Base-by-base conservation (phyloP, 2,888 invertebrate genomes). In the Stenodera caucasica region DNA sequence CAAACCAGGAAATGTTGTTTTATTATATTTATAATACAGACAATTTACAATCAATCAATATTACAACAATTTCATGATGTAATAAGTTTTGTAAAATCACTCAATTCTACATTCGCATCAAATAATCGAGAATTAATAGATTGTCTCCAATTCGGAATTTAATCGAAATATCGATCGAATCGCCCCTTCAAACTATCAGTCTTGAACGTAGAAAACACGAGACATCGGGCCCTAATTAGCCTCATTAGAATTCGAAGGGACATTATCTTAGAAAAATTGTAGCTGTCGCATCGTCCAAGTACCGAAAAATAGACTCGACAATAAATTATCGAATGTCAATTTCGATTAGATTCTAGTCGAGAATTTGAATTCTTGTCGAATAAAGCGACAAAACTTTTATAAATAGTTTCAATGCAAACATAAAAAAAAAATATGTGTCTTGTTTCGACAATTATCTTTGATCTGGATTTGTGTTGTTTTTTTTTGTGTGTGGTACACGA, bases 161-260 rank as follows among this genome's bases (percentile, higher is more conserved):
- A 40, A 40, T 40, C 37, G 37, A 53, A 51, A 55, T 61, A 58
- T 61, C 62, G 53, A 63, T 56, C 62, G 59, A 59, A 53, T 59
- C 59, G 55, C 59, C 55, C 53, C 14, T 26, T 54, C 51, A 58
- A 55, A 55, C 49, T 53, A 55, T 51, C 58, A 53, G 55, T 53
- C 51, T 59, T 53, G 15, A 15, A 59, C 53, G 49, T 37, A 33
- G 51, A 23, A 49, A 57, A 63, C 62, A 63, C 59, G 62, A 63
- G 59, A 63, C 58, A 63, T 56, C 54, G 58, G 59, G 53, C 52
- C 57, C 62, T 63, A 63, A 63, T 63, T 63, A 63, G 62, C 53
- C 54, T 40, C 62, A 63, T 63, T 63, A 59, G 56, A 50, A 59
- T 58, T 55, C 53, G 37, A 49, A 37, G 51, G 53, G 55, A 58